These are phyloP conservation scores for Morelia viridis DNA, from an alignment of 2,797 vertebrate species.

Conservation along the genomic window DNA sequence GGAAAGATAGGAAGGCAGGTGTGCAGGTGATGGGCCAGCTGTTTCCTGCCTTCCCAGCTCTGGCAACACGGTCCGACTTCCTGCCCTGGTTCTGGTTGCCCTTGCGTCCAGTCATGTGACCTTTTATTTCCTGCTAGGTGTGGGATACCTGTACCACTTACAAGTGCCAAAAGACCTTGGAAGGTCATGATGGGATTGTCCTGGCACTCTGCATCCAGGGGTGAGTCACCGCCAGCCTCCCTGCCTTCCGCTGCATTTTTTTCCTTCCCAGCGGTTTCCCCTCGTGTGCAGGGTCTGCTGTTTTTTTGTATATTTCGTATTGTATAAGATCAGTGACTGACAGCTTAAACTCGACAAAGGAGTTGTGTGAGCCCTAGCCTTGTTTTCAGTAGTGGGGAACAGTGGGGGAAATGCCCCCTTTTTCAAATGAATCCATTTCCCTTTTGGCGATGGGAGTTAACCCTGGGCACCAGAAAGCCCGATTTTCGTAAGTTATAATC, in stretches of 20 bases:
- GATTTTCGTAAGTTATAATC: not conserved
- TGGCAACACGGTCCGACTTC: conserved; percentile 32
- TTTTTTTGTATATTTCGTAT: no score
- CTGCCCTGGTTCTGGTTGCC: conserved; percentile 19
- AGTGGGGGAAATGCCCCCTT: no score
- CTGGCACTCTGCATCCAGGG: conserved; percentile 98
- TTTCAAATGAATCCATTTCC: no score
- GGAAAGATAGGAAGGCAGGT: conserved; percentile 47
- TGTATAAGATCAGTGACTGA: no score
- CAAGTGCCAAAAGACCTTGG: conserved; percentile 99
- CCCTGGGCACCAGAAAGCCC: not conserved
- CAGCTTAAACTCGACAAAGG: not conserved
- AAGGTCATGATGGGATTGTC: conserved; percentile 97
- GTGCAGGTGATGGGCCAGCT: conserved; percentile 27
- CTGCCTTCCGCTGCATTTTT: not conserved
- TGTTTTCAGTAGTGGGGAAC: not conserved
- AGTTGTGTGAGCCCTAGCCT: not conserved
- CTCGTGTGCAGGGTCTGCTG: no score
- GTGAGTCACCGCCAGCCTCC: conserved; percentile 71
- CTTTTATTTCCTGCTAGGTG: conserved; percentile 79
- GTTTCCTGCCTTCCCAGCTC: conserved; percentile 32
- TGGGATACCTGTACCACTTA: conserved; percentile 99
- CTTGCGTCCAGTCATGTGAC: not conserved
- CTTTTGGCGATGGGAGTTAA: not conserved
- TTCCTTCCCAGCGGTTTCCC: no score